These are phyloP conservation scores for Spilarctia lutea DNA, from an alignment of 2,888 invertebrate species.

Conservation along the genomic window DNA sequence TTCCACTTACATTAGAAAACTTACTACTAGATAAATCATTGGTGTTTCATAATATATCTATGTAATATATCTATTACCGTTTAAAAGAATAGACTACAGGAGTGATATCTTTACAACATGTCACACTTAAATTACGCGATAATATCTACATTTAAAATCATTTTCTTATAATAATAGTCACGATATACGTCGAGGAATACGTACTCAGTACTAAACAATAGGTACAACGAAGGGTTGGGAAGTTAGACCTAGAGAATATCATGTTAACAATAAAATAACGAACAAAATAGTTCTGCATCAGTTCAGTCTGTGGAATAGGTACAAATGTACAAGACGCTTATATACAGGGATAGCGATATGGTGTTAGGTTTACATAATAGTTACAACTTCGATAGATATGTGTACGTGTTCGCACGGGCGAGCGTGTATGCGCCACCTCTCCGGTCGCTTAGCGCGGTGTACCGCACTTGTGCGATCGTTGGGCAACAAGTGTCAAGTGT, in stretches of 20 bases:
- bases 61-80: not conserved
- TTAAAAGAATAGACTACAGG: not conserved
- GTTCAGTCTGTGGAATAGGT: constrained; percentile 9
- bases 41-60: not conserved
- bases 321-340: not conserved
- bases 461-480: no score
- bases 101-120: not conserved
- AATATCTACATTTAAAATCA: not conserved
- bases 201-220: constrained; percentile 4
- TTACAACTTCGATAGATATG: not conserved
- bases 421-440: no score
- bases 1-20: not conserved
- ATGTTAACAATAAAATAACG: constrained; percentile 1
- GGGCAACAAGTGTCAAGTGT: no score
- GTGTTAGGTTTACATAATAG: not conserved
- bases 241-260: constrained; percentile 7
- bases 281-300: constrained; percentile 1
- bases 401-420: not conserved
- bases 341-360: not conserved
- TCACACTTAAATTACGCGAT: not conserved
- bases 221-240: not conserved
- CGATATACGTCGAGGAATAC: not conserved
- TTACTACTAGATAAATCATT: constrained; percentile 11
- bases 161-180: not conserved
- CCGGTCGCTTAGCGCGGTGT: no score